Base-by-base conservation (phyloP, 2,888 invertebrate species). In the Drosophila merina region DNA sequence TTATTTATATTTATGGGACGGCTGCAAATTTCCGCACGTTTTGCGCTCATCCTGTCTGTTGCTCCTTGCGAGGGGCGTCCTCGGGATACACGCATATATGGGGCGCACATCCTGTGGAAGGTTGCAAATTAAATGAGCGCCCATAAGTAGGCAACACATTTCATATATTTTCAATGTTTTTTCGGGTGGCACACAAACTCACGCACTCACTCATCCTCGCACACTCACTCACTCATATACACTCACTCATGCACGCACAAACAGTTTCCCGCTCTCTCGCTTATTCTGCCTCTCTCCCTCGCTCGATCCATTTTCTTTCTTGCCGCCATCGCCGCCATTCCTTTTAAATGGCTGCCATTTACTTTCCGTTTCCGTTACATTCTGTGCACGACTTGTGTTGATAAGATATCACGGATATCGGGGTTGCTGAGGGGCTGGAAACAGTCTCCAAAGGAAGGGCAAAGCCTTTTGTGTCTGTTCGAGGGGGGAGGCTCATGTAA, bases 281-380 rank as follows among this genome's bases (percentile, higher is more conserved):
- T 20, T 20, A 20, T 20, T 20, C 20, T 20, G 20, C 20, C 20
- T 20, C 20, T 20, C 20, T 20, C 25, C 9, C 30, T 31, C 36
- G 8, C 10, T 10, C 31, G 28, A 28, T 28, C 58, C 8, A 1
- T 14, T 44, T 25, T 7, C 58, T 10, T 5, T 28, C 50, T 44
- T 40, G 20, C 10, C 38, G 36, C 45, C 40, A 28, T 9, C 14
- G 12, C 8, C 38, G 44, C 36, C 59, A 33, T 54, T 55, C 40
- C 72, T 33, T 66, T 71, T 51, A 77, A 75, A 79, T 82, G 83
- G 67, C 86, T 80, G 78, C 74, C 81, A 73, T 74, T 80, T 66
- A 68, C 81, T 80, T 84, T 84, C 78, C 78, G 87, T 78, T 82
- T 82, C 81, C 81, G 81, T 74, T 78, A 76, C 72, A 84, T 81